Base-by-base conservation (phyloP, 2,797 vertebrate genomes). In the Salarias fasciatus region DNA sequence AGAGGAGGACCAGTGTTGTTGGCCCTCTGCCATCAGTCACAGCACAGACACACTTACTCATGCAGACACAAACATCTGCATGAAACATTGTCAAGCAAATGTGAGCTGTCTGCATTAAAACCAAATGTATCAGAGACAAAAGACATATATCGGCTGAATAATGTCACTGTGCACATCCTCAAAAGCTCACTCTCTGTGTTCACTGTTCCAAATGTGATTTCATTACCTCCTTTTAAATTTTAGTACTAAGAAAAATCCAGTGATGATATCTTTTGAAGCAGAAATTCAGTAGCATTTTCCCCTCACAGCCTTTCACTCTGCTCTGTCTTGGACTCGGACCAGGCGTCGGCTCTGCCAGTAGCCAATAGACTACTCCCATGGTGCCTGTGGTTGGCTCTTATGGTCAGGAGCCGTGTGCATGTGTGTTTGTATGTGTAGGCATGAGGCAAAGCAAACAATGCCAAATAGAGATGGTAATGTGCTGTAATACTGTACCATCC, bases 321-420 rank as follows among this genome's bases (percentile, higher is more conserved):
- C 80, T 77, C 77, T 54, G 66, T 72, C 56, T 85, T 90, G 87
- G 89, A 87, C 58, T 61, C 79, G 61, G 67, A 85, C 86, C 84
- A 88, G 85, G 72, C 80, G 54, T 79, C 86, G 59, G 88, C 88
- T 89, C 81, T 82, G 82, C 80, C 73, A 75, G 61, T 72, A 70
- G 88, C 86, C 87, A 89, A 78, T 79, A 79, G 69, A 86, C 82
- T 84, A 77, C 88, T 89, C 82, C 77, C 85, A 71, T 64, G 85
- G 80, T 79, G 69, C 72, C 75, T 86, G 86, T 80, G 82, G 88
- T 91, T 88, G 87, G 88, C 80, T 88, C 84, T 80, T 80, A 69
- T 82, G 82, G 81, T 84, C 81, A 80, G 79, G 76, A 82, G 77
- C 85, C 83, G 78, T 82, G 58, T 86, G 80, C 74, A 75, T 82